Evolutionary conservation across 2,797 vertebrate species (phyloP).

Genomic region (Acipenser oxyrinchus): DNA sequence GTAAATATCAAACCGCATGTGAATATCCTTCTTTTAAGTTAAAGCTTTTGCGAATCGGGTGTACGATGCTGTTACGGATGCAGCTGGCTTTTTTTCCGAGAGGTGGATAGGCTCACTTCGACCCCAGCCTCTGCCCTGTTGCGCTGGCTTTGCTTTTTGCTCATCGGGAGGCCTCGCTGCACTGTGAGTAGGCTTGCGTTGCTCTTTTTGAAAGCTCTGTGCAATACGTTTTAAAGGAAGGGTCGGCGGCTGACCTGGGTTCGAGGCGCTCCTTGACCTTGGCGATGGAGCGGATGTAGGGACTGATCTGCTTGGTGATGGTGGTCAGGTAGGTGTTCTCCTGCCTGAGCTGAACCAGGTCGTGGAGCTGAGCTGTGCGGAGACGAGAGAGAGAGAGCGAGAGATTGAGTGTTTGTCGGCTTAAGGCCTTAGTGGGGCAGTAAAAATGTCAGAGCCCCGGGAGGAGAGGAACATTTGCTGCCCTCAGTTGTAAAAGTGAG

Average conservation of each 20-base stretch:
- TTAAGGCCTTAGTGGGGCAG: no score
- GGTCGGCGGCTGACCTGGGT: constrained; percentile 62
- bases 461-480: no score
- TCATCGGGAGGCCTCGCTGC: neutral
- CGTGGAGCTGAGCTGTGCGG: constrained; percentile 74
- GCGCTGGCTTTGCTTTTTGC: no score
- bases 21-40: no score
- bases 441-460: no score
- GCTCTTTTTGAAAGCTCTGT: neutral
- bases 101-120: no score
- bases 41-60: no score
- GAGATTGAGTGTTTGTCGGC: neutral
- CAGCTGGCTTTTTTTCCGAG: no score
- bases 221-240: neutral
- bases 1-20: no score
- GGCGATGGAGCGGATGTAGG: constrained; percentile 83
- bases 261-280: constrained; percentile 88
- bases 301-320: constrained; percentile 80
- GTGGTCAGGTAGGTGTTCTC: constrained; percentile 82
- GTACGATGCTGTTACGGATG: no score
- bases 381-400: neutral
- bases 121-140: no score
- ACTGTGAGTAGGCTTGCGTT: neutral
- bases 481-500: no score
- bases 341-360: constrained; percentile 82